phyloP scores from a whole-genome alignment of 2,797 vertebrate species.

The Saxicola maurus region DNA sequence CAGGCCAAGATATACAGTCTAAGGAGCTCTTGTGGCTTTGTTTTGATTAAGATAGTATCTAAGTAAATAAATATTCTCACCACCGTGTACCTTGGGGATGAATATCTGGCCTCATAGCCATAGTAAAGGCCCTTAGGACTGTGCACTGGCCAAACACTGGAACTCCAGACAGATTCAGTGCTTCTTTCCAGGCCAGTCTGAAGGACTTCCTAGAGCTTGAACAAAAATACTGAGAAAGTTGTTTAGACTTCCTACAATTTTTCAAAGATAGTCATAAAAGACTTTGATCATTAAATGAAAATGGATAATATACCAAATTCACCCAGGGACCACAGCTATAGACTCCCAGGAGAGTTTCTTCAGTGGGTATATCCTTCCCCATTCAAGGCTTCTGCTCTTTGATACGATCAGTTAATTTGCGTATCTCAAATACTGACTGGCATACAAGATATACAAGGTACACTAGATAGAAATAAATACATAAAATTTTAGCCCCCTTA shows the following conservation, averaged over 20 bases:
- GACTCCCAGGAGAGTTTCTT: background rate
- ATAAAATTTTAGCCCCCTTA: constrained; percentile 35
- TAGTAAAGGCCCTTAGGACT: background rate
- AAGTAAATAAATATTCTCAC: constrained; percentile 34
- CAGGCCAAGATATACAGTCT: constrained; percentile 23
- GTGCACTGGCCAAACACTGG: background rate
- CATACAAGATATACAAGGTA: background rate
- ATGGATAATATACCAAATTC: background rate
- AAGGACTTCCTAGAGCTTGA: background rate
- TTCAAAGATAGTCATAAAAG: background rate
- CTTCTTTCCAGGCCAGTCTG: background rate
- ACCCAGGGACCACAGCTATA: background rate
- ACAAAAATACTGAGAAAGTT: background rate
- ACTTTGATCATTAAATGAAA: constrained; percentile 10
- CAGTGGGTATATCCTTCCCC: background rate
- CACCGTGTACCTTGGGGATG: background rate
- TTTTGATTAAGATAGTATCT: constrained; percentile 38
- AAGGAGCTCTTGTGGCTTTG: constrained; percentile 21
- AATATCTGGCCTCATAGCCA: constrained; percentile 11
- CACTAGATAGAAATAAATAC: constrained; percentile 43
- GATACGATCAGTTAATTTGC: background rate
- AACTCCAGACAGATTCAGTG: background rate
- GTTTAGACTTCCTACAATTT: background rate
- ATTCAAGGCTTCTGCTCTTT: background rate
- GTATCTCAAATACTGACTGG: background rate